Conservation (phyloP, 2,797 vertebrate genomes). For the Oryzias sinensis region DNA sequence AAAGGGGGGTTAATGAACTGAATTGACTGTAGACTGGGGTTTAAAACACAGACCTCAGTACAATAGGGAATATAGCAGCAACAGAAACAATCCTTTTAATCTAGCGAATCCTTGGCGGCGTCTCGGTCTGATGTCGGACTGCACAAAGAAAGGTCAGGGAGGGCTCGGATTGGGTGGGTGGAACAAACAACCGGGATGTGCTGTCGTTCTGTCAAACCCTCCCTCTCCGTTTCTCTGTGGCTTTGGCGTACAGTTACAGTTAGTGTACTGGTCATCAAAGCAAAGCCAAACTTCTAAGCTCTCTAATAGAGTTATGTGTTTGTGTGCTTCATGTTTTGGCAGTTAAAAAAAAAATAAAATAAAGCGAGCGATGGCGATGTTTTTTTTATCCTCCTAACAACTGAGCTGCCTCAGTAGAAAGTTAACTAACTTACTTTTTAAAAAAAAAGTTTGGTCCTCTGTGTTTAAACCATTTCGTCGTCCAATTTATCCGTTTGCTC, state of each 20-base stretch:
- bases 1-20: conserved; percentile 46
- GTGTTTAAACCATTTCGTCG: conserved; percentile 9
- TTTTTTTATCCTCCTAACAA: conserved; percentile 50
- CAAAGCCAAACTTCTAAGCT: conserved; percentile 36
- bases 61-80: conserved; percentile 43
- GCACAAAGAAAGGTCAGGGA: conserved; percentile 65
- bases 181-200: conserved; percentile 67
- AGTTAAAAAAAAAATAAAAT: conserved; percentile 16
- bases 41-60: conserved; percentile 36
- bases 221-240: conserved; percentile 38
- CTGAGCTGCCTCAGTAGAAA: conserved; percentile 31
- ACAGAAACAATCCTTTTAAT: conserved; percentile 68
- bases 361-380: background rate
- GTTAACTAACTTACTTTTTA: conserved; percentile 31
- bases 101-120: conserved; percentile 48
- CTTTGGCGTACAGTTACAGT: conserved; percentile 57
- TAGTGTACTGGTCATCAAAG: conserved; percentile 61
- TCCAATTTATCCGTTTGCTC: conserved; percentile 17
- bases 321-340: conserved; percentile 29
- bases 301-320: conserved; percentile 44
- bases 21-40: conserved; percentile 36
- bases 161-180: conserved; percentile 60
- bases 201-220: conserved; percentile 24
- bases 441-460: conserved; percentile 29
- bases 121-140: conserved; percentile 62